Evolutionary conservation across 2,113 vertebrate genomes (phyloP).

Genomic region (Toxotes chatareus): DNA sequence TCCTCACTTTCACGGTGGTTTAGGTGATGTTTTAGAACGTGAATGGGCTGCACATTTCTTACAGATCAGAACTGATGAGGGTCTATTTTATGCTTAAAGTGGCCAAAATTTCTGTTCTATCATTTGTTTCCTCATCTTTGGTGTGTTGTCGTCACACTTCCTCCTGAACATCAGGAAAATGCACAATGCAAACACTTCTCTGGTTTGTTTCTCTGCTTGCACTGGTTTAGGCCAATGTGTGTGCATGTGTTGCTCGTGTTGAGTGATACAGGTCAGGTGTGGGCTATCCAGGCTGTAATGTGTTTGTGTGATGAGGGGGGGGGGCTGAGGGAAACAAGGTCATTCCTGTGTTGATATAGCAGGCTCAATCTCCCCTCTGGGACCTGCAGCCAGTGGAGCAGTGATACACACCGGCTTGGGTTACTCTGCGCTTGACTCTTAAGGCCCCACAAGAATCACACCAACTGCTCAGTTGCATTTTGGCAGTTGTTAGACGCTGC

Average conservation of each 20-base stretch:
- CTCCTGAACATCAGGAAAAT: background rate
- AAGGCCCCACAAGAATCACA: slow-evolving; percentile 41
- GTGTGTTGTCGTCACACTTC: background rate
- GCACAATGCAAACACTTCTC: background rate
- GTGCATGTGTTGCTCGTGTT: slow-evolving; percentile 63
- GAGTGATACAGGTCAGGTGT: slow-evolving; percentile 77
- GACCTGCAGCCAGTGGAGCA: slow-evolving; percentile 57
- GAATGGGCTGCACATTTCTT: no score
- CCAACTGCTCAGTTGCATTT: slow-evolving; percentile 50
- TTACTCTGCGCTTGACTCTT: slow-evolving; percentile 66
- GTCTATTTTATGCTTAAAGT: background rate
- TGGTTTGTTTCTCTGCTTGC: background rate
- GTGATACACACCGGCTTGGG: slow-evolving; percentile 70
- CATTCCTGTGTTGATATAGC: slow-evolving; percentile 72
- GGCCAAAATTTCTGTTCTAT: no score
- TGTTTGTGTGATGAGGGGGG: slow-evolving; percentile 59
- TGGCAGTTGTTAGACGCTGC: slow-evolving; percentile 3
- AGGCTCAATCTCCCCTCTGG: slow-evolving; percentile 75
- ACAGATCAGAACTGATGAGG: background rate
- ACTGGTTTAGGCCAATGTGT: slow-evolving; percentile 8
- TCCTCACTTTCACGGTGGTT: background rate
- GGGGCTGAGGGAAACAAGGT: slow-evolving; percentile 59
- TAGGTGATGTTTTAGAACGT: background rate
- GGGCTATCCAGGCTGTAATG: slow-evolving; percentile 57
- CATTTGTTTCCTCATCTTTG: no score